Conservation (phyloP, 2,888 invertebrate genomes). For the Polietes domitor region DNA sequence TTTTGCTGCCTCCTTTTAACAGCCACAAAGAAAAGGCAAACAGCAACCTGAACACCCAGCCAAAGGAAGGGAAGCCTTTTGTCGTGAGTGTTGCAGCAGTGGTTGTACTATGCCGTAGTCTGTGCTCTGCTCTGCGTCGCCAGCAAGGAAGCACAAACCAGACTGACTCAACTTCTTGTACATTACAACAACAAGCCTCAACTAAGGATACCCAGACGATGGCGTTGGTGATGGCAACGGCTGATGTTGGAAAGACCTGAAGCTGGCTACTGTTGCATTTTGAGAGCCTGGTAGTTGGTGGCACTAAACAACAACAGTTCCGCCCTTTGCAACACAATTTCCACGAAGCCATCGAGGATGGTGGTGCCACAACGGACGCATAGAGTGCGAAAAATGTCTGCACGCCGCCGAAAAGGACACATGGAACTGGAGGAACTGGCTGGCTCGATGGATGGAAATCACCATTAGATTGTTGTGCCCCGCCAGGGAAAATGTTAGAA, state of each 20-base stretch:
- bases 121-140: too few species aligned
- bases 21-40: slow-evolving; percentile 27
- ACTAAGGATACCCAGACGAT: not conserved
- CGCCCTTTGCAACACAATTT: slow-evolving; percentile 67
- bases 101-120: too few species aligned
- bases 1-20: slow-evolving; percentile 20
- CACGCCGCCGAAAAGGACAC: slow-evolving; percentile 22
- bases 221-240: not conserved
- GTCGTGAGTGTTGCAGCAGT: too few species aligned
- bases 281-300: slow-evolving; percentile 75
- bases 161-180: not conserved
- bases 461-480: slow-evolving; percentile 22
- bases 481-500: slow-evolving; percentile 54
- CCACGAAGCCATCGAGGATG: not conserved
- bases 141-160: not conserved
- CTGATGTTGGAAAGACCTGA: not conserved
- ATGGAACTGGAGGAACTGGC: slow-evolving; percentile 20
- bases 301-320: slow-evolving; percentile 80
- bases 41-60: slow-evolving; percentile 16
- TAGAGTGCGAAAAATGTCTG: slow-evolving; percentile 43
- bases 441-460: slow-evolving; percentile 7
- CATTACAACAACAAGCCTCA: not conserved
- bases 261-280: slow-evolving; percentile 13
- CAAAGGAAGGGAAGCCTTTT: slow-evolving; percentile 20
- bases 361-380: not conserved